Conservation (phyloP, 1,140 invertebrate genomes). For the Subanguina moxae region DNA sequence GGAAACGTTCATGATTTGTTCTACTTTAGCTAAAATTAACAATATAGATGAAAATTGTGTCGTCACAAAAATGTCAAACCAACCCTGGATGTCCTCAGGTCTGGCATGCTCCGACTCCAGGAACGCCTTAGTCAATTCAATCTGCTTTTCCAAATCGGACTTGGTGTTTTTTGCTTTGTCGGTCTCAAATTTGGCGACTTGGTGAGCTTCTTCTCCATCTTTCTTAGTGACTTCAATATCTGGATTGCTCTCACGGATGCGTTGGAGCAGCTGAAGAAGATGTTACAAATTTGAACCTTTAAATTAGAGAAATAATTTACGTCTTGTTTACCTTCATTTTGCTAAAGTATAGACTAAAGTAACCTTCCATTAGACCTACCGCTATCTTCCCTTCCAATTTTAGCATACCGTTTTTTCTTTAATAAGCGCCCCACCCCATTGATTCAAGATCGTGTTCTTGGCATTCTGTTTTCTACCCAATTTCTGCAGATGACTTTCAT, state of each 20-base stretch:
- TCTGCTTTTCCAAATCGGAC: conserved; percentile 30
- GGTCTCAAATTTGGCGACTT: conserved; percentile 25
- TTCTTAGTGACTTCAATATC: conserved; percentile 16
- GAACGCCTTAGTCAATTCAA: conserved; percentile 51
- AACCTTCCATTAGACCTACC: too few relatives aligned
- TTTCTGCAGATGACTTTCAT: too few relatives aligned
- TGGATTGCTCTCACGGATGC: conserved; percentile 35
- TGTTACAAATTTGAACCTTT: too few relatives aligned
- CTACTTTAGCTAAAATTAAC: conserved; percentile 32
- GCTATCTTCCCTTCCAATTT: too few relatives aligned
- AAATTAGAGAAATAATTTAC: too few relatives aligned
- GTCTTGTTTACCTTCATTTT: too few relatives aligned
- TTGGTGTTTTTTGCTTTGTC: conserved; percentile 30
- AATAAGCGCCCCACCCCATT: too few relatives aligned
- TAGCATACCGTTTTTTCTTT: too few relatives aligned
- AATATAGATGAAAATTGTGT: too few relatives aligned
- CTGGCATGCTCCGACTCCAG: conserved; percentile 42
- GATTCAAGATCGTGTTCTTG: too few relatives aligned
- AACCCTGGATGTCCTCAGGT: conserved; percentile 50
- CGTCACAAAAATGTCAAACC: too few relatives aligned
- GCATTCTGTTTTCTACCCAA: too few relatives aligned
- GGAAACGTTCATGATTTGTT: conserved; percentile 51
- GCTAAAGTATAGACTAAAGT: neutral
- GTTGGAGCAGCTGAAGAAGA: conserved; percentile 31
- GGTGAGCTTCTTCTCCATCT: conserved; percentile 17